Percentiles rank a stretch among this genome's conserved stretches.
phyloP scores from a whole-genome alignment of 1,140 invertebrate species.

The Aphis craccivora region DNA sequence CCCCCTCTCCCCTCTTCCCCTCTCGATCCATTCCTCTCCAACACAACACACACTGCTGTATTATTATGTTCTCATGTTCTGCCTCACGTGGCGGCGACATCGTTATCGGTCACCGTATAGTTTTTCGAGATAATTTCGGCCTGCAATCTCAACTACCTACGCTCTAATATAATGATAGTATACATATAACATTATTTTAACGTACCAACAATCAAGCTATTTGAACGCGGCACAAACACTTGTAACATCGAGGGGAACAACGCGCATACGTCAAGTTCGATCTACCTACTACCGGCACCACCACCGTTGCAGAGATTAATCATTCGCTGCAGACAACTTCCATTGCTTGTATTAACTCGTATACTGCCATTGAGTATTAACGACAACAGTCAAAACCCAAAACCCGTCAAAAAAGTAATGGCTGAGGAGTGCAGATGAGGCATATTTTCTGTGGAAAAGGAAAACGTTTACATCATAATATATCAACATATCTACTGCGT shows the following conservation, averaged over 20 bases:
- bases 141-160: slow-evolving; percentile 9
- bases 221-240: neutral
- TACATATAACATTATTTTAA: neutral
- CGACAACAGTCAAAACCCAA: neutral
- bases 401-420: neutral
- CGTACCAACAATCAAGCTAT: neutral
- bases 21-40: neutral
- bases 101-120: neutral
- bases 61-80: slow-evolving; percentile 19
- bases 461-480: neutral
- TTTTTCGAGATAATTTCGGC: slow-evolving; percentile 5
- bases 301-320: neutral
- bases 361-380: neutral
- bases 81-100: neutral
- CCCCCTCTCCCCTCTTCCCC: neutral
- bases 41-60: neutral
- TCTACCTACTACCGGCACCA: neutral
- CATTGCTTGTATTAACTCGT: no score
- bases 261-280: neutral
- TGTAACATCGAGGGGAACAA: neutral
- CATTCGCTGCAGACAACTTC: neutral
- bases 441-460: neutral
- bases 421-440: neutral
- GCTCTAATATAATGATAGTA: slow-evolving; percentile 14
- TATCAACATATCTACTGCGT: no score